These are phyloP conservation scores for Alloplasta piceator DNA, from an alignment of 2,888 invertebrate species.

Conservation along the genomic window DNA sequence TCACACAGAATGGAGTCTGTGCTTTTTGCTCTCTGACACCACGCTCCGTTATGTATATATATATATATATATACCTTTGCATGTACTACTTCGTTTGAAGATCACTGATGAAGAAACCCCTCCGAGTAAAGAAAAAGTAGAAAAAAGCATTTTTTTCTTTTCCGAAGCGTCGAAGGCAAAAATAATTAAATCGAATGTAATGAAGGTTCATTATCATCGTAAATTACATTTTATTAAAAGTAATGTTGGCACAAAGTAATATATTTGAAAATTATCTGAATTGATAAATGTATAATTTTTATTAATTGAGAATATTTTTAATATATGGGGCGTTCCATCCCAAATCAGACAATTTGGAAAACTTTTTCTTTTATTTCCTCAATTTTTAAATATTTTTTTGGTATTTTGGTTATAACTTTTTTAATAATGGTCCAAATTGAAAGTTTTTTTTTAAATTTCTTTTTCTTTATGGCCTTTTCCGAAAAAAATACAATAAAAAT, in stretches of 20 bases:
- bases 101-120: slow-evolving; percentile 38
- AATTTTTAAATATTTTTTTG: no score
- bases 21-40: slow-evolving; percentile 27
- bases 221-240: background rate
- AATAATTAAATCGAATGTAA: background rate
- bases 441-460: no score
- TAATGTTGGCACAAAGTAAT: background rate
- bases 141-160: background rate
- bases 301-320: background rate
- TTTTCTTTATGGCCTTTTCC: no score
- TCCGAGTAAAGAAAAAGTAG: background rate
- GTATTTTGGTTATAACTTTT: no score
- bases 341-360: no score
- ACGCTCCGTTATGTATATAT: background rate
- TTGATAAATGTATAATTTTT: background rate
- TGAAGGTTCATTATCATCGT: background rate
- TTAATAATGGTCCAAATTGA: no score
- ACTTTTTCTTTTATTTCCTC: no score
- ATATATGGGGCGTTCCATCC: no score
- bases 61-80: no score
- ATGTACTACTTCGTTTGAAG: slow-evolving; percentile 19
- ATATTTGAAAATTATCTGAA: background rate
- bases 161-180: background rate
- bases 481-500: no score
- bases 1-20: slow-evolving; percentile 39